These are phyloP conservation scores for Euphonia xanthogaster DNA, from an alignment of 2,797 vertebrate genomes.

Conservation along the genomic window DNA sequence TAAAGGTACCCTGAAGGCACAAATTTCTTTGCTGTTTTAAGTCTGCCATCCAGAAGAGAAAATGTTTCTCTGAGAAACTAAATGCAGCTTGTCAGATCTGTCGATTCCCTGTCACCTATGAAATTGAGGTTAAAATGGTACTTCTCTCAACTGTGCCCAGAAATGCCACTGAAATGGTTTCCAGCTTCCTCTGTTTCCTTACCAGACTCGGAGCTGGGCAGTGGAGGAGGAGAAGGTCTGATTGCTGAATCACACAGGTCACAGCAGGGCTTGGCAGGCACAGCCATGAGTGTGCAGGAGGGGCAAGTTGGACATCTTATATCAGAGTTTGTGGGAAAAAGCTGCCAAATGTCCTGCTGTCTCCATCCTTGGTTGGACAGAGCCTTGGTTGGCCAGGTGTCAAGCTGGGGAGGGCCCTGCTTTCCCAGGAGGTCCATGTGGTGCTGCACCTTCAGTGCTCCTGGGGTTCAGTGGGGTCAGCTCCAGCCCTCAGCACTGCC, in stretches of 20 bases:
- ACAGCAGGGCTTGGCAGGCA: not conserved
- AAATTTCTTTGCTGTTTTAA: not conserved
- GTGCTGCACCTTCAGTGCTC: not conserved
- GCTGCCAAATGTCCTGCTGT: not conserved
- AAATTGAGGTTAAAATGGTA: not conserved
- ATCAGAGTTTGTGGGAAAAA: not conserved
- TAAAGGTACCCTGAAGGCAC: slow-evolving; percentile 26
- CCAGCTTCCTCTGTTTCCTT: not conserved
- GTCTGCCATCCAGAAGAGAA: not conserved
- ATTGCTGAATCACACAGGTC: not conserved
- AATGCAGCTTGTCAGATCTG: not conserved
- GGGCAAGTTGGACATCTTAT: not conserved
- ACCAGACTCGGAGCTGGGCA: fast-evolving
- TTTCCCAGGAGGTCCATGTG: not conserved
- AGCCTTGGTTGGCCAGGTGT: not conserved
- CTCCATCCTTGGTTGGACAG: not conserved
- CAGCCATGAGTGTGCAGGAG: not conserved
- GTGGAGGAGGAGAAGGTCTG: not conserved
- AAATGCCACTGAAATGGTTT: not conserved
- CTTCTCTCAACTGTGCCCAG: not conserved
- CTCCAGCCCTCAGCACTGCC: not conserved
- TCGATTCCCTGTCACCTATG: not conserved
- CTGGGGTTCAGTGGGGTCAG: not conserved
- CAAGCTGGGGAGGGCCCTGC: not conserved
- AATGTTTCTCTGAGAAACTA: not conserved